Percentiles rank a stretch among this genome's conserved stretches.
Evolutionary conservation across 2,888 invertebrate genomes (phyloP).

Genomic region (Oscheius sp.): DNA sequence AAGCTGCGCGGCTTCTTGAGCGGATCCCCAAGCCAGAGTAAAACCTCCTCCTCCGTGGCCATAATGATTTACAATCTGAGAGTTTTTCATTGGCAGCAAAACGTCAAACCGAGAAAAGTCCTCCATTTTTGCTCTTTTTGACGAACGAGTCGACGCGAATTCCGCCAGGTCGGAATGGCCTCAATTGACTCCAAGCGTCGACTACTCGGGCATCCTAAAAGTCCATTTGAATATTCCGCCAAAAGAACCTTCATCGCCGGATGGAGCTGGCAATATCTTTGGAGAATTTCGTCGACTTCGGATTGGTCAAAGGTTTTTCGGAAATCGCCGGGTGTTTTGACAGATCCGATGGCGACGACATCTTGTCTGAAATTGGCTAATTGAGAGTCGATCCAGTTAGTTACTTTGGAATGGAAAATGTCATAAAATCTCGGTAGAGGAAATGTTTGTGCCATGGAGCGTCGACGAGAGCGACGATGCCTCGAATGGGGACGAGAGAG

Average conservation of each 20-base stretch:
- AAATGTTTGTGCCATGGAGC: conserved; percentile 92
- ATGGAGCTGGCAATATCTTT: conserved; percentile 48
- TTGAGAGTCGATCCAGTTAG: no score
- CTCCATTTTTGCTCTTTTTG: conserved; percentile 37
- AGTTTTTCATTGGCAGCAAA: background rate
- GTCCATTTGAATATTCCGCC: no score
- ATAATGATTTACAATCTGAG: conserved; percentile 61
- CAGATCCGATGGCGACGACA: conserved; percentile 54
- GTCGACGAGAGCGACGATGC: conserved; percentile 77
- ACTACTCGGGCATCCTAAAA: conserved; percentile 43
- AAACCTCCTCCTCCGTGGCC: conserved; percentile 70
- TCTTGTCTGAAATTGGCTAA: conserved; percentile 42
- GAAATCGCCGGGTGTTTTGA: conserved; percentile 46
- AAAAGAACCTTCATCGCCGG: conserved; percentile 47
- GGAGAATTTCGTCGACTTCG: conserved; percentile 47
- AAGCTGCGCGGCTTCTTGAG: conserved; percentile 48
- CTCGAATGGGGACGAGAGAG: conserved; percentile 53
- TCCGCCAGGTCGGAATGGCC: conserved; percentile 49
- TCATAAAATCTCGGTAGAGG: conserved; percentile 77
- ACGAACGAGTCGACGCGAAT: conserved; percentile 51
- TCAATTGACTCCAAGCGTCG: conserved; percentile 44
- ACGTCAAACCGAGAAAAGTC: conserved; percentile 43
- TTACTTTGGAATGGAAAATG: conserved; percentile 60
- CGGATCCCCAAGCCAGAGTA: conserved; percentile 68
- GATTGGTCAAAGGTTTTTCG: conserved; percentile 38